A percentile compares a stretch with the other conserved stretches of the same genome.
phyloP scores from a whole-genome alignment of 2,888 invertebrate species.

The Dromius quadrimaculatus region DNA sequence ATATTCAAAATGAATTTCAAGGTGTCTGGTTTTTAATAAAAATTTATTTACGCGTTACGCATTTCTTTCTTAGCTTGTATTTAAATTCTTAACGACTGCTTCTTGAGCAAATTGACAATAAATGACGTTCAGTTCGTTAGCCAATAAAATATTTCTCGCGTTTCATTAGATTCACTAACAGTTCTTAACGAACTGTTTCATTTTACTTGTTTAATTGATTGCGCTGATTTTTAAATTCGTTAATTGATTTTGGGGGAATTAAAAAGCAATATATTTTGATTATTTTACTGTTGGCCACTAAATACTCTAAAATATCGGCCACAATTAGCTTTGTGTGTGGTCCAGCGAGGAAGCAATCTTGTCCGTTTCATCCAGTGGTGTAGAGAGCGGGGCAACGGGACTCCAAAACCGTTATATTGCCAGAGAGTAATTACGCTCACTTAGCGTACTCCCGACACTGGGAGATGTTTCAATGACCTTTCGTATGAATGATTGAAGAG shows the following conservation, averaged over 20 bases:
- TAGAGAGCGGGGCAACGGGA: not conserved
- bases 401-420: constrained; percentile 20
- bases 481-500: constrained; percentile 28
- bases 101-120: constrained; percentile 48
- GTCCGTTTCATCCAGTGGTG: constrained; percentile 17
- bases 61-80: constrained; percentile 18
- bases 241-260: constrained; percentile 32
- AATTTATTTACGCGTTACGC: constrained; percentile 25
- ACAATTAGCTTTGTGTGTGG: constrained; percentile 31
- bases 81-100: constrained; percentile 44
- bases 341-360: constrained; percentile 11
- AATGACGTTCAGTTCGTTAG: constrained; percentile 59
- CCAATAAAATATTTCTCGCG: constrained; percentile 58
- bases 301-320: constrained; percentile 25
- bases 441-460: constrained; percentile 24
- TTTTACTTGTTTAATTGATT: constrained; percentile 35
- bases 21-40: not conserved
- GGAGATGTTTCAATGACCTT: constrained; percentile 33
- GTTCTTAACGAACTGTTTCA: constrained; percentile 38
- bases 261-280: constrained; percentile 16
- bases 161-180: constrained; percentile 60
- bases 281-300: constrained; percentile 7
- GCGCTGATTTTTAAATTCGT: constrained; percentile 23
- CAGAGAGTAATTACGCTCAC: constrained; percentile 30
- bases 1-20: constrained; percentile 29